Base-by-base conservation (phyloP, 2,888 invertebrate species). In the Cepaea hortensis region DNA sequence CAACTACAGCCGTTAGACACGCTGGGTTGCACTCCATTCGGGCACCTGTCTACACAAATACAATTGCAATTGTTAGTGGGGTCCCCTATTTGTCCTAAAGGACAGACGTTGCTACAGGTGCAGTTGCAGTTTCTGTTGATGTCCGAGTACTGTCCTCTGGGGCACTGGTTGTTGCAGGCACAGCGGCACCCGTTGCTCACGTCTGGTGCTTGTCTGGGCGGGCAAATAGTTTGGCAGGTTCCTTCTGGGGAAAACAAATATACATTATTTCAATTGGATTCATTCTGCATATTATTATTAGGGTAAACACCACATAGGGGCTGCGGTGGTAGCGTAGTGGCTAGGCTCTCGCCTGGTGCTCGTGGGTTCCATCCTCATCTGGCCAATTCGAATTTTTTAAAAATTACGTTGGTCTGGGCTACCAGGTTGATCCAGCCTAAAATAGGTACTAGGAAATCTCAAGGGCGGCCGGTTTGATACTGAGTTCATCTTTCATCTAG, bases 31-130 rank as follows among this genome's bases (percentile, higher is more conserved):
- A 48, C 70, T n/a, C 82, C 82, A 23, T 55, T 72, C 5, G 70
- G 50, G 23, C 82, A 82, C 11, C 1, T 72, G 50, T 72, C 72
- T 4, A 50, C 3, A 20, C 82, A 82, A 6, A n/a, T 13, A 55
- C 70, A 72, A 3, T 6, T 48, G n/a, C 82, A 82, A 3, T n/a
- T 72, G 46, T 83, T 83, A 7, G 13, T 83, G 11, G 72, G 72
- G 83, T 83, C 75, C 3, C 23, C 73, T 5, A 61, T 18, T 75
- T 83, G 73, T 7, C 83, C 75, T 61, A 6, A 0, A 13, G 83
- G 83, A 83, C 83, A 83, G 9, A 72, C 13, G 9, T 61, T 61
- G 23, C 61, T 73, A 18, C 83, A 83, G n/a, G 7, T 13, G n/a
- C 82, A 82, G 50, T 9, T 48, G 72, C 82, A 82, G 50, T 55